Percentiles rank a stretch among this genome's conserved stretches.
Evolutionary conservation across 2,113 vertebrate species (phyloP).

Genomic region (Rhegmatorhina hoffmannsi): DNA sequence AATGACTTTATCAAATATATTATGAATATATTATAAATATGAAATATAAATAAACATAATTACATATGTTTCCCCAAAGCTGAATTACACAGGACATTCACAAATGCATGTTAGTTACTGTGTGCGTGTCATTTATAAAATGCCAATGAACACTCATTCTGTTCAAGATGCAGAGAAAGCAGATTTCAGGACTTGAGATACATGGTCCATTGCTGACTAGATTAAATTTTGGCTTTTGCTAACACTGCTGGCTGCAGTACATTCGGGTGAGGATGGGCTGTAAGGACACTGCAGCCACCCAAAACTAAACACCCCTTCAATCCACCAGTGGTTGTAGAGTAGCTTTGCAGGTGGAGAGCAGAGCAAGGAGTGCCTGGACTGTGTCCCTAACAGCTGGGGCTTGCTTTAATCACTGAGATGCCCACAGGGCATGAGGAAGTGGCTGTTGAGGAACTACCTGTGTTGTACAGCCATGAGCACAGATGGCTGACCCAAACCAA

Average conservation of each 20-base stretch:
- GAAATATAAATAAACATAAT: not conserved
- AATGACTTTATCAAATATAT: not conserved
- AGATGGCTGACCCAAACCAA: not conserved
- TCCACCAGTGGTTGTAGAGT: not conserved
- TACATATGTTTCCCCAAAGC: not conserved
- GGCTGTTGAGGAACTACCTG: not conserved
- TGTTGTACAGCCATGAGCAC: not conserved
- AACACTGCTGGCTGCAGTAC: accelerated
- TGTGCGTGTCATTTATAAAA: not conserved
- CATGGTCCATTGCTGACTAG: accelerated
- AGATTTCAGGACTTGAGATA: not conserved
- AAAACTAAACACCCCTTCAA: accelerated
- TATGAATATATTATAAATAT: not conserved
- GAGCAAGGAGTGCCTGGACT: not conserved
- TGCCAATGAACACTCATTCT: not conserved
- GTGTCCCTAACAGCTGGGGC: not conserved
- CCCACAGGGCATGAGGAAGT: not conserved
- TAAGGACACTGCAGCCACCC: not conserved
- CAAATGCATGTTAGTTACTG: not conserved
- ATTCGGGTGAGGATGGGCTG: not conserved
- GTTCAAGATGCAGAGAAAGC: not conserved
- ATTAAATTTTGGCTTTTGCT: not conserved
- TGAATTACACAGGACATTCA: not conserved
- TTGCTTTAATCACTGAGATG: not conserved
- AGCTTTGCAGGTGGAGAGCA: not conserved